phyloP scores from a whole-genome alignment of 2,888 invertebrate genomes.

The Epistrophe eligans region DNA sequence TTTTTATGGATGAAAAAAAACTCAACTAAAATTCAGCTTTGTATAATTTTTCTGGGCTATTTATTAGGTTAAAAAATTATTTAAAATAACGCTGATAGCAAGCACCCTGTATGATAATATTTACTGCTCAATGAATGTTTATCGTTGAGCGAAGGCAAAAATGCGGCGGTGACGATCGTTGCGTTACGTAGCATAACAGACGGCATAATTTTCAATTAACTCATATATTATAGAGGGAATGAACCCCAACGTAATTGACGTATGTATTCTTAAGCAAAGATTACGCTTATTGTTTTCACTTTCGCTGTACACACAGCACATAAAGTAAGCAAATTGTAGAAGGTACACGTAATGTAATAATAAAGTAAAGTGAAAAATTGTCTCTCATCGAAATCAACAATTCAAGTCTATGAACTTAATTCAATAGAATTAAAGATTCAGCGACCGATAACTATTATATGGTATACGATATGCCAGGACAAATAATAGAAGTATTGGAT shows the following conservation, averaged over 20 bases:
- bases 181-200: slow-evolving; percentile 25
- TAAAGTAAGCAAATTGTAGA: not conserved
- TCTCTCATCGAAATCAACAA: slow-evolving; percentile 53
- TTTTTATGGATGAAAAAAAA: too few species aligned
- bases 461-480: not conserved
- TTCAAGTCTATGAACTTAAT: slow-evolving; percentile 61
- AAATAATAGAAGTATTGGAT: not conserved
- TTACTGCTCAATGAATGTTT: not conserved
- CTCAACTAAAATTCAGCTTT: too few species aligned
- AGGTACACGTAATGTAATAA: slow-evolving; percentile 23
- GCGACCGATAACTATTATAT: slow-evolving; percentile 4
- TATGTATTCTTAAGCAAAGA: slow-evolving; percentile 22
- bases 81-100: not conserved
- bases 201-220: slow-evolving; percentile 35
- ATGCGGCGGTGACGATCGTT: not conserved
- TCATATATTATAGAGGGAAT: slow-evolving; percentile 31
- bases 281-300: slow-evolving; percentile 60
- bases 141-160: not conserved
- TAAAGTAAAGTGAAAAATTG: slow-evolving; percentile 59
- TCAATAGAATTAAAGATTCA: slow-evolving; percentile 59
- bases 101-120: not conserved
- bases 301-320: slow-evolving; percentile 33
- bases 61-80: not conserved
- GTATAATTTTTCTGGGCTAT: too few species aligned
- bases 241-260: slow-evolving; percentile 23